Conservation (phyloP, 2,113 vertebrate genomes). For the Danio rerio region GRCz12tu NC_133181.1:43279001-43279500, state of each 20-base stretch:
- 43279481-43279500: constrained; percentile 32
- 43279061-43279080: neutral
- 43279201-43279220: constrained; percentile 29
- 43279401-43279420: neutral
- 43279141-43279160: constrained; percentile 46
- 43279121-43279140: constrained; percentile 41
- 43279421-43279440: neutral
- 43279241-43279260: constrained; percentile 31
- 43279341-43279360: neutral
- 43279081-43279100: too few species aligned
- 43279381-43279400: neutral
- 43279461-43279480: constrained; percentile 26
- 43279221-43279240: constrained; percentile 20
- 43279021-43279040: neutral
- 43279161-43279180: constrained; percentile 38
- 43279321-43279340: neutral
- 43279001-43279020: constrained; percentile 59
- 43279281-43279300: neutral
- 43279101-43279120: constrained; percentile 4
- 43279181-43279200: neutral
- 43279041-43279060: too few species aligned
- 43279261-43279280: constrained; percentile 47
- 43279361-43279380: neutral
- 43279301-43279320: neutral
- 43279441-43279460: constrained; percentile 67